Base-by-base conservation (phyloP, 2,888 invertebrate species). In the Stenodema calcarata region DNA sequence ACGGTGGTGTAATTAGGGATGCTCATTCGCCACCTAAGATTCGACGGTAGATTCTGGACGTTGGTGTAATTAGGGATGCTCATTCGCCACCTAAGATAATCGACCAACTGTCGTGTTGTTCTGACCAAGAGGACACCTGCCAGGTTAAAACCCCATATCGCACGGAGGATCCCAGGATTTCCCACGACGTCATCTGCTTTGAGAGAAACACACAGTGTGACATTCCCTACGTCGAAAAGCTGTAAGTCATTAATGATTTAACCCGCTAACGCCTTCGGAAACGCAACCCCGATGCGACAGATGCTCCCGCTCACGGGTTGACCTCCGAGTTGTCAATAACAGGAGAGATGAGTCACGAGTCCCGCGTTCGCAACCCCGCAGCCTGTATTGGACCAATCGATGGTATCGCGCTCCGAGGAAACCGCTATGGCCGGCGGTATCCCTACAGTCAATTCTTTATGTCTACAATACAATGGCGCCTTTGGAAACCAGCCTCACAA, bases 181-280 rank as follows among this genome's bases (percentile, higher is more conserved):
- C 79, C 79, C 79, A 79, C 79, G 79, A 79, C 79, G 79, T 79
- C 79, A 79, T 79, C 79, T 79, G 79, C 79, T 44, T 47, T 47
- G 27, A 47, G 42, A 47, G 44, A 28, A 11, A 9, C 42, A 23
- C 79, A 47, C 23, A 14, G 44, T 44, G 79, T 44, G 47, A 23
- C 42, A 23, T 79, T 14, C 44, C 42, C 42, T 9, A 18, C n/a
- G 50, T 44, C 23, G 23, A n/a, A 47, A 12, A n/a, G 42, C 23
- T 35, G n/a, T 27, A 12, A 0, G 78, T 27, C 27, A 79, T 79
- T 44, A 79, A 79, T 79, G n/a, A 16, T 44, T 79, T 47, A 79
- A 79, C 79, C 50, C n/a, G 79, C 79, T 41, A 44, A 79, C 79
- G 79, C 79, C 79, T 79, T 16, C 47, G 18, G 35, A 16, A 70